Percentiles rank a stretch among this genome's conserved stretches.
Conservation (phyloP, 2,113 vertebrate species). For the Cryptomyrus ogoouensis region DNA sequence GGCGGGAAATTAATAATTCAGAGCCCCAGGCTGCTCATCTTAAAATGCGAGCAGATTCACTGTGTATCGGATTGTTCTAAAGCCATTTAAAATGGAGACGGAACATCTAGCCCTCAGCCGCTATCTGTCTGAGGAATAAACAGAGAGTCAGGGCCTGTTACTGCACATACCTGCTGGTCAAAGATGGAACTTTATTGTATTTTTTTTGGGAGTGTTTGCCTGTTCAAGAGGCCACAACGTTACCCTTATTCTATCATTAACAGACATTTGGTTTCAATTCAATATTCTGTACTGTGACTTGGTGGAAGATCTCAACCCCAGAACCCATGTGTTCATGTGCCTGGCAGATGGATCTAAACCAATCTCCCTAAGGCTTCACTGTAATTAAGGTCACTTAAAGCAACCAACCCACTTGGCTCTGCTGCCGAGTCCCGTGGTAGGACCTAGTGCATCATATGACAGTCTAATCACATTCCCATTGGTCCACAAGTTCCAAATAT, state of each 20-base stretch:
- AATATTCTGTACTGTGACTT: background rate
- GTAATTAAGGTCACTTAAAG: constrained; percentile 8
- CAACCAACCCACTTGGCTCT: background rate
- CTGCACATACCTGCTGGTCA: background rate
- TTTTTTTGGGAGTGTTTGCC: background rate
- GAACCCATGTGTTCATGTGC: background rate
- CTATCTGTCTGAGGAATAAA: background rate
- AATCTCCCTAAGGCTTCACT: background rate
- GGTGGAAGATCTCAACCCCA: background rate
- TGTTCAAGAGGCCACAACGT: background rate
- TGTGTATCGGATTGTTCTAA: background rate
- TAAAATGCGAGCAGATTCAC: background rate
- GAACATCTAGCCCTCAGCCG: background rate
- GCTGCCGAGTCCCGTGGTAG: background rate
- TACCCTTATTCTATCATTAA: background rate
- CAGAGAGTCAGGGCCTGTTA: background rate
- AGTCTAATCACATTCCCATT: background rate
- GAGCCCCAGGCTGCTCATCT: background rate
- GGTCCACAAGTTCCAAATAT: background rate
- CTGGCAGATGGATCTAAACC: background rate
- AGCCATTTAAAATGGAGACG: background rate
- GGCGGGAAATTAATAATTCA: background rate
- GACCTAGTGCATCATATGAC: background rate
- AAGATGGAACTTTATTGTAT: background rate
- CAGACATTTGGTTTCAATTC: background rate